These are phyloP conservation scores for Diaphora mendica DNA, from an alignment of 2,888 invertebrate genomes.

Conservation along the genomic window DNA sequence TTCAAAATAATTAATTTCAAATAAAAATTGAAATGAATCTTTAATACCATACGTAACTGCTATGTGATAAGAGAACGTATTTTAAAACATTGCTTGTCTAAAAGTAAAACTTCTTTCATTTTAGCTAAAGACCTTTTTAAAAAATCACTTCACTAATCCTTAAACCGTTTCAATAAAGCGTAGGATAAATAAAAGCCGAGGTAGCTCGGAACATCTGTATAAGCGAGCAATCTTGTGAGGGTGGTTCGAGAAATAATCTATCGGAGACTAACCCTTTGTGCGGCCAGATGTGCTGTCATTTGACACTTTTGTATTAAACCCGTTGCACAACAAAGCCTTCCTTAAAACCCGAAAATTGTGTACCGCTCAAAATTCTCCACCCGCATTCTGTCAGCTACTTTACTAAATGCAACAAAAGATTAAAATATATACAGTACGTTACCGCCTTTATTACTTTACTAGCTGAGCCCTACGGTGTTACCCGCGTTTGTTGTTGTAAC, in stretches of 20 bases:
- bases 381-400: constrained; percentile 81
- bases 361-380: constrained; percentile 80
- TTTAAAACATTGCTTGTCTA: background rate
- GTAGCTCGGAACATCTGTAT: constrained; percentile 80
- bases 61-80: background rate
- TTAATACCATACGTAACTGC: background rate
- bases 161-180: constrained; percentile 57
- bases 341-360: constrained; percentile 85
- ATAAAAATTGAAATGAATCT: background rate
- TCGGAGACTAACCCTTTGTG: constrained; percentile 84
- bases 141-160: constrained; percentile 57
- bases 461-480: too few relatives aligned
- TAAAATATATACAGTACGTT: constrained; percentile 38
- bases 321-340: constrained; percentile 86
- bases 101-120: constrained; percentile 19
- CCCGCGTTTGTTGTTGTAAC: too few relatives aligned
- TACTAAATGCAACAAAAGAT: constrained; percentile 59
- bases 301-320: constrained; percentile 87
- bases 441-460: background rate
- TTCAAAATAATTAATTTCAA: background rate
- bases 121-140: constrained; percentile 22
- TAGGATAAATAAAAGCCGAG: constrained; percentile 57
- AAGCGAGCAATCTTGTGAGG: constrained; percentile 84
- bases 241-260: constrained; percentile 85
- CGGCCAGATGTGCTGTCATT: constrained; percentile 86